These are phyloP conservation scores for Austrolebias charrua DNA, from an alignment of 2,797 vertebrate species.

Conservation along the genomic window DNA sequence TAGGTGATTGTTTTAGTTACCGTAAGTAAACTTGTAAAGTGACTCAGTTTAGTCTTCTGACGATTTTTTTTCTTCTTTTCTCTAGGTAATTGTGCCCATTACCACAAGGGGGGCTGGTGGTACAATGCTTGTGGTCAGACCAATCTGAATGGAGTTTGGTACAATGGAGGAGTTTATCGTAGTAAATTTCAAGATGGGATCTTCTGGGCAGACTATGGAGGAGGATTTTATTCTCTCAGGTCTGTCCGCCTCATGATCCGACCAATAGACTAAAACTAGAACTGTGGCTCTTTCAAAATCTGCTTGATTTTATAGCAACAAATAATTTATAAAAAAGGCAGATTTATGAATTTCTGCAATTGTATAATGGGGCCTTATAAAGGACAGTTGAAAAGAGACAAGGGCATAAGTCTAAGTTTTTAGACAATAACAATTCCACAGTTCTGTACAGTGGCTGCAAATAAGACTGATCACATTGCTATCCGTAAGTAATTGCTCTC, in stretches of 20 bases:
- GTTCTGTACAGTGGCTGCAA: constrained; percentile 22
- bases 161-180: constrained; percentile 92
- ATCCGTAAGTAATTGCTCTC: constrained; percentile 28
- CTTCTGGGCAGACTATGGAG: constrained; percentile 97
- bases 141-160: constrained; percentile 95
- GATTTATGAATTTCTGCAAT: constrained; percentile 24
- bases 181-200: constrained; percentile 97
- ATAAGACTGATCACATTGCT: constrained; percentile 32
- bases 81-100: constrained; percentile 94
- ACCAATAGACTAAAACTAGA: constrained; percentile 86
- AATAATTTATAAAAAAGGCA: constrained; percentile 44
- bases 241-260: constrained; percentile 94
- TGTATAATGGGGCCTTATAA: constrained; percentile 24
- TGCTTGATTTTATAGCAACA: constrained; percentile 33
- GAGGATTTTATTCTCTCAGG: constrained; percentile 95
- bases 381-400: constrained; percentile 4
- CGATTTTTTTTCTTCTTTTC: constrained; percentile 2
- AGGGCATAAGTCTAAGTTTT: constrained; percentile 16
- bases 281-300: constrained; percentile 6
- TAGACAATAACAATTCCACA: constrained; percentile 28
- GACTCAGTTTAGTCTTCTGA: constrained; percentile 3
- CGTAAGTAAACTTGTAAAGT: background rate
- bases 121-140: constrained; percentile 95
- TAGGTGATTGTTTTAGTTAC: constrained; percentile 48
- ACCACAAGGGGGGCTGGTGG: constrained; percentile 98